Conservation (phyloP, 2,113 vertebrate species). For the Barnardius zonarius region DNA sequence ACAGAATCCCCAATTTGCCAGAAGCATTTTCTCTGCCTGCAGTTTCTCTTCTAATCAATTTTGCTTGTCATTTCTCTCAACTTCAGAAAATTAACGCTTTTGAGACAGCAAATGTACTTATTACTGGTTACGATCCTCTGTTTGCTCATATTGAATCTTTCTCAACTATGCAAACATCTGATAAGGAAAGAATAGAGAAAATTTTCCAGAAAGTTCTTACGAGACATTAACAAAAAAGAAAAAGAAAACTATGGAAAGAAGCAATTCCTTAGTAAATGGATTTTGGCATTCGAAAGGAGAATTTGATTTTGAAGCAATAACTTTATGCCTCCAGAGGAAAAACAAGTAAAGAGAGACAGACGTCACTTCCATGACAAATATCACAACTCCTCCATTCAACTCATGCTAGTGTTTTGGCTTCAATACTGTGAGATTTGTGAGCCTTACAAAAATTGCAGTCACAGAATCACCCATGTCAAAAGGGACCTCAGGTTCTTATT, state of each 20-base stretch:
- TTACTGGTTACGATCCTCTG: slow-evolving; percentile 6
- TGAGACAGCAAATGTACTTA: slow-evolving; percentile 15
- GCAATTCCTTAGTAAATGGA: not conserved
- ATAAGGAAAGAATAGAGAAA: slow-evolving; percentile 12
- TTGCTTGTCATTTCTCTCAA: slow-evolving; percentile 27
- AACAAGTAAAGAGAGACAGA: not conserved
- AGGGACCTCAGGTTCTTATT: not conserved
- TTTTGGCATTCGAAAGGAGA: not conserved
- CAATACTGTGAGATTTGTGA: not conserved
- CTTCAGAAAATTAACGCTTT: slow-evolving; percentile 43
- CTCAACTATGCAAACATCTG: slow-evolving; percentile 20
- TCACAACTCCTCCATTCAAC: not conserved
- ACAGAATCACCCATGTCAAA: not conserved
- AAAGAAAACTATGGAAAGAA: not conserved
- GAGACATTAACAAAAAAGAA: not conserved
- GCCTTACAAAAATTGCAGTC: not conserved
- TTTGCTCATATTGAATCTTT: slow-evolving; percentile 29
- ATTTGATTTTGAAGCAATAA: not conserved
- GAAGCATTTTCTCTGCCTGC: slow-evolving; percentile 9
- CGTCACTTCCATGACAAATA: not conserved
- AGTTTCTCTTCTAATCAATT: slow-evolving; percentile 48
- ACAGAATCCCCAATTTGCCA: slow-evolving; percentile 32
- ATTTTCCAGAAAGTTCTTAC: not conserved
- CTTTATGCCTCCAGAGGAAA: not conserved
- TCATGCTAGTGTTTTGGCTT: not conserved